Evolutionary conservation across 2,113 vertebrate species (phyloP).

Genomic region (Pteropus alecto): DNA sequence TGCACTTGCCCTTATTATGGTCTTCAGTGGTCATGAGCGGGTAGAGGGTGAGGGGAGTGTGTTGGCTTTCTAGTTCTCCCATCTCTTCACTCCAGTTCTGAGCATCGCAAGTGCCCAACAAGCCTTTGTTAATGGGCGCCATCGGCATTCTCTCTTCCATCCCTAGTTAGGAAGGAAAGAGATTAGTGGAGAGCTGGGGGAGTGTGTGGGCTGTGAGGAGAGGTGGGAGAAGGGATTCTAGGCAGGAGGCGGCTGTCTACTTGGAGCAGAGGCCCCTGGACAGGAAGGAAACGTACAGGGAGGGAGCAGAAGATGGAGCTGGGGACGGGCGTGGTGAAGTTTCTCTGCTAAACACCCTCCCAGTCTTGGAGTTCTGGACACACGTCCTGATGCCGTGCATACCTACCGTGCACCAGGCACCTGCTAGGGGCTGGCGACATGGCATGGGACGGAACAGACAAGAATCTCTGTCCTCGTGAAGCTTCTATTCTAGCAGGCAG

Average conservation of each 20-base stretch:
- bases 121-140: not conserved
- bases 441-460: accelerated
- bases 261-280: not conserved
- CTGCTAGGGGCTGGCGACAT: not conserved
- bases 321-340: not conserved
- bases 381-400: accelerated
- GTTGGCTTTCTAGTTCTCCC: not conserved
- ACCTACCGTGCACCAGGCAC: accelerated
- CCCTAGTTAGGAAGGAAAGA: not conserved
- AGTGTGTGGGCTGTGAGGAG: not conserved
- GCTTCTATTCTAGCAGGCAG: not conserved
- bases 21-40: not conserved
- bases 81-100: not conserved
- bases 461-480: not conserved
- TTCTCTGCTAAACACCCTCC: not conserved
- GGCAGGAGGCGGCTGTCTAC: not conserved
- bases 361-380: accelerated
- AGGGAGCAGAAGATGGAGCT: accelerated
- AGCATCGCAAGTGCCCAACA: accelerated
- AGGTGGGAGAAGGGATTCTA: not conserved
- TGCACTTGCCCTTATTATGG: not conserved
- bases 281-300: too few relatives aligned
- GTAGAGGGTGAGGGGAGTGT: too few relatives aligned
- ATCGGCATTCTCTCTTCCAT: not conserved
- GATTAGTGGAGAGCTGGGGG: not conserved